Conservation (phyloP, 2,113 vertebrate genomes). For the Manacus vitellinus region DNA sequence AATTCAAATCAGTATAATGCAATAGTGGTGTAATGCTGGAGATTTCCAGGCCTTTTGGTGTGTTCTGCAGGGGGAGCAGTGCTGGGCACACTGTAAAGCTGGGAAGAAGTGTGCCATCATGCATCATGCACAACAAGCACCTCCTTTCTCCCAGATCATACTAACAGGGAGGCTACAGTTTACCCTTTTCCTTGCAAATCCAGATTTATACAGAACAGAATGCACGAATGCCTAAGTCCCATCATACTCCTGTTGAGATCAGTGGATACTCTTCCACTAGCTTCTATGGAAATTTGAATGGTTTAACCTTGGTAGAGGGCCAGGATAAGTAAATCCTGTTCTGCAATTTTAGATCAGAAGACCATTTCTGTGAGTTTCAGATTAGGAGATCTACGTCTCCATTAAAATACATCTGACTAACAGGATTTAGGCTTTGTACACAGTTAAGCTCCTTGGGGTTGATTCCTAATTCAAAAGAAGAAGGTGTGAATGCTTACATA, state of each 20-base stretch:
- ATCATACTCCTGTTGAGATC: neutral
- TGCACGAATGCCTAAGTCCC: accelerated
- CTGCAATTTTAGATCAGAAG: neutral
- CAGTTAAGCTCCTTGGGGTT: constrained; percentile 1
- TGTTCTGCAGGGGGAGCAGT: accelerated
- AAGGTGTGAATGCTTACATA: constrained; percentile 17
- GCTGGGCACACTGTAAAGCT: neutral
- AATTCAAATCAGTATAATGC: neutral
- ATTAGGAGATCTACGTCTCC: neutral
- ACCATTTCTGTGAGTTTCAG: neutral
- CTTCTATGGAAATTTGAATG: neutral
- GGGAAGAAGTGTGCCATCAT: neutral
- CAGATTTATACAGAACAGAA: neutral
- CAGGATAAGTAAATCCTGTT: neutral
- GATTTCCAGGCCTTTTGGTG: neutral
- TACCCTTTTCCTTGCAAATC: neutral
- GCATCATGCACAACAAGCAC: neutral
- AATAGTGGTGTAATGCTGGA: neutral
- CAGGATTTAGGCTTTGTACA: neutral
- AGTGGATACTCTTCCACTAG: neutral
- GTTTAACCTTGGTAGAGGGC: neutral
- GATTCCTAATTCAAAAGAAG: constrained; percentile 26
- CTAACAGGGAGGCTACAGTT: neutral
- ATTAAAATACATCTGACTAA: neutral
- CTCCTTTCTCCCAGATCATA: neutral